These are phyloP conservation scores for Charina bottae DNA, from an alignment of 2,113 vertebrate species.

Conservation along the genomic window DNA sequence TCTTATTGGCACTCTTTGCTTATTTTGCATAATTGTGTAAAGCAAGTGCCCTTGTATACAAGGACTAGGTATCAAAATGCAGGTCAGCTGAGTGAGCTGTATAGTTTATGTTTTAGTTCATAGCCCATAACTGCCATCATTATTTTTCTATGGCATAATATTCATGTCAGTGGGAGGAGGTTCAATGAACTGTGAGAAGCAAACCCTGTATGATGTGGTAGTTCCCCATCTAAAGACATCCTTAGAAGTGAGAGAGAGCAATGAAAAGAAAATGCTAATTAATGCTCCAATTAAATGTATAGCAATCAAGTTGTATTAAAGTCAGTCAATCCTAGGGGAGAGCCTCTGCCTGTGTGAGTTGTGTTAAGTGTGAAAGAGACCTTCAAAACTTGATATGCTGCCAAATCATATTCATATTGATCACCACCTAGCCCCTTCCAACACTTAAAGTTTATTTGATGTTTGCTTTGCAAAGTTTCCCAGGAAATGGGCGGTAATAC, in stretches of 20 bases:
- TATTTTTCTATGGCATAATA: conserved; percentile 31
- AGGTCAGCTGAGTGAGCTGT: not conserved
- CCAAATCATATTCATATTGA: conserved; percentile 24
- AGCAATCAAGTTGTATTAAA: conserved; percentile 36
- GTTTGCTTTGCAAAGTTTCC: not conserved
- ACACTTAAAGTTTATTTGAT: not conserved
- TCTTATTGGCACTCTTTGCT: conserved; percentile 12
- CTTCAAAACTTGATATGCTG: conserved; percentile 34
- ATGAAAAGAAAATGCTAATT: conserved; percentile 32
- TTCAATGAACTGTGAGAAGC: conserved; percentile 10
- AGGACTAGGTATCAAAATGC: conserved; percentile 20
- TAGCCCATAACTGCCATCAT: not conserved
- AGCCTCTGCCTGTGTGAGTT: conserved; percentile 28
- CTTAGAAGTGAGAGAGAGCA: conserved; percentile 23
- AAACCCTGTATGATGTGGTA: not conserved
- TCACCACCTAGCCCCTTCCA: not conserved
- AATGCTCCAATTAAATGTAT: conserved; percentile 32
- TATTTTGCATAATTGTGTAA: not conserved
- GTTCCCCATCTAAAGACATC: conserved; percentile 17
- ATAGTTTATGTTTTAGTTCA: conserved; percentile 20
- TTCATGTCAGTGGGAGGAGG: conserved; percentile 12
- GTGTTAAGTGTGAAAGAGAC: conserved; percentile 24
- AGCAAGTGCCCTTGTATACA: conserved; percentile 6
- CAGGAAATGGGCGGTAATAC: no score
- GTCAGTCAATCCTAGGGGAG: conserved; percentile 32